These are phyloP conservation scores for Orientallactaga bullata DNA, from an alignment of 2,113 vertebrate genomes.

Conservation along the genomic window DNA sequence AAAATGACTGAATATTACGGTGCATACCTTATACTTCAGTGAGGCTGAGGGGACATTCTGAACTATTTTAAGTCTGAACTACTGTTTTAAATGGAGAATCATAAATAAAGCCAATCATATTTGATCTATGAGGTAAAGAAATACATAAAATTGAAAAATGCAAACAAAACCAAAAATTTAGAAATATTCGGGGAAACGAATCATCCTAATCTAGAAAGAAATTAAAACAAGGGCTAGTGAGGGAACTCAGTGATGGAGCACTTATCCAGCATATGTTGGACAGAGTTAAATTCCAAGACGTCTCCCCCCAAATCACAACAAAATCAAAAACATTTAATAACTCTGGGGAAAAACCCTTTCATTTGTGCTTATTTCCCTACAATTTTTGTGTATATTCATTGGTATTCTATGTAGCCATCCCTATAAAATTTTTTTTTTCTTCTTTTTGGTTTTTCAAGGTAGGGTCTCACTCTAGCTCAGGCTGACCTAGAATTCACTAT, in stretches of 20 bases:
- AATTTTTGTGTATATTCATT: neutral
- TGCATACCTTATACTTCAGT: neutral
- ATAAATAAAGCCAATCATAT: neutral
- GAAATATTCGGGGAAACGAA: neutral
- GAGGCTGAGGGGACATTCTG: neutral
- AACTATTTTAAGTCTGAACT: neutral
- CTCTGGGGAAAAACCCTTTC: neutral
- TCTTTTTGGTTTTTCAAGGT: no score
- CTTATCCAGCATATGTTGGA: neutral
- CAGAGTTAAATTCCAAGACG: neutral
- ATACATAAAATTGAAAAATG: neutral
- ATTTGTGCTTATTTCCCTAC: slow-evolving; percentile 46
- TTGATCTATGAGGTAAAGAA: neutral
- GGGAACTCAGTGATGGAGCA: neutral
- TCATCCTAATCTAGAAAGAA: neutral
- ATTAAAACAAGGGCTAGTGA: neutral
- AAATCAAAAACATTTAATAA: slow-evolving; percentile 38
- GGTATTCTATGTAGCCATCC: neutral
- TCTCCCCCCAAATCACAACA: neutral
- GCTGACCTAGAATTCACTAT: no score
- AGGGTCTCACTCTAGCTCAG: no score
- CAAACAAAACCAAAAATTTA: neutral
- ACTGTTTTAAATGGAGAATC: neutral
- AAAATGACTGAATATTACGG: slow-evolving; percentile 16
- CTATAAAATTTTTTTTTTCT: no score